phyloP scores from a whole-genome alignment of 2,113 vertebrate species.

The Lota lota region DNA sequence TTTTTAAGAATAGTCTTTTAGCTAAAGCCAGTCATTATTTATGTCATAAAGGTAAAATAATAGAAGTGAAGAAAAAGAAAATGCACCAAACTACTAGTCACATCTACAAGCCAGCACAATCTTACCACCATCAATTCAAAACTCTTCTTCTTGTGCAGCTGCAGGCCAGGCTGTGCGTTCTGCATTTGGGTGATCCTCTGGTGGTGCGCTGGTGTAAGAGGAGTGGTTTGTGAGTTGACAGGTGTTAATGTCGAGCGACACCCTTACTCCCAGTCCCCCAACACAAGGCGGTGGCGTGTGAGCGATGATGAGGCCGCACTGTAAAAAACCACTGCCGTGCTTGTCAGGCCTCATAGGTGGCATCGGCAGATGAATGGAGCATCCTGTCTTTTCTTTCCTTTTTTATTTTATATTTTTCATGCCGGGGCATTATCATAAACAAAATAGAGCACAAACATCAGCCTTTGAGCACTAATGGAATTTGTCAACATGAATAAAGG shows the following conservation, averaged over 20 bases:
- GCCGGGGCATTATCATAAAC: constrained; percentile 69
- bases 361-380: no score
- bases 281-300: constrained; percentile 17
- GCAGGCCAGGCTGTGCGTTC: neutral
- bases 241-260: constrained; percentile 27
- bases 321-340: constrained; percentile 23
- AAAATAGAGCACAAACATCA: constrained; percentile 66
- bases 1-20: no score
- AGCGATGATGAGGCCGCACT: constrained; percentile 28
- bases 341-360: no score
- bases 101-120: no score
- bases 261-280: constrained; percentile 16
- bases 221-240: neutral
- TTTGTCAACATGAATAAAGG: constrained; percentile 78
- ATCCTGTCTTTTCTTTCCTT: no score
- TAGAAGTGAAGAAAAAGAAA: no score
- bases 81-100: no score
- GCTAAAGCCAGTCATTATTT: no score
- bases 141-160: no score
- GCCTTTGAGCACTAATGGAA: constrained; percentile 72
- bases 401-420: constrained; percentile 23
- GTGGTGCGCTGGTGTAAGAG: no score
- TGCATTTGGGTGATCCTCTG: neutral
- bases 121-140: no score
- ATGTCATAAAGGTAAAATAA: no score